Base-by-base conservation (phyloP, 2,797 vertebrate genomes). In the Enteromius argenteus region DNA sequence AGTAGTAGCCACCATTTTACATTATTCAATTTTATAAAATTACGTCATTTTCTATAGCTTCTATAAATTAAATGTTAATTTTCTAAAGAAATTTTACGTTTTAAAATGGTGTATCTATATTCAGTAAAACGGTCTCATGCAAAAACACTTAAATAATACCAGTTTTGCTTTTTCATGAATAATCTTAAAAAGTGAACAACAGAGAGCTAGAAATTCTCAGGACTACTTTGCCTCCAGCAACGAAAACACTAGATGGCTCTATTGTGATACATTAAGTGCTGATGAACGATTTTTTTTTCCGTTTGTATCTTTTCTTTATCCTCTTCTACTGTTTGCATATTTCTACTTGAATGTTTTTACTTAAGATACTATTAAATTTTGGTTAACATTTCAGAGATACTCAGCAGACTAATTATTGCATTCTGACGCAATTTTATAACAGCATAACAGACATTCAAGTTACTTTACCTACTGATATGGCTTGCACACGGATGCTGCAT, bases 221-320 rank as follows among this genome's bases (percentile, higher is more conserved):
- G n/a, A 44, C 4, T 11, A 8, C n/a, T 30, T 69, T 72, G 53
- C 68, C 64, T 88, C 56, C 56, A 84, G 11, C 10, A 49, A 75
- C 4, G 10, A 6, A 27, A 49, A 85, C 91, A 86, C 89, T 89
- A 91, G 91, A 88, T 89, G 91, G 86, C 91, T 89, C 89, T 91
- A 87, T 89, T 85, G 89, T 77, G 84, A 88, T 86, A 82, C 80
- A 76, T 66, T 39, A 86, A n/a, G 64, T 75, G 21, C 77, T 69
- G 84, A 51, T 66, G 35, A 60, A 23, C 9, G 67, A 76, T 67
- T 67, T 58, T 58, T 58, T 23, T 27, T 19, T 53, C 17, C 23
- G 1, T 81, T 83, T 85, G 21, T 74, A 23, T 58, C 30, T 69
- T 66, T 64, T 58, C 44, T 72, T n/a, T 67, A 68, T 78, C 37